These are phyloP conservation scores for Drosophila atripex DNA, from an alignment of 2,888 invertebrate species.

Conservation along the genomic window DNA sequence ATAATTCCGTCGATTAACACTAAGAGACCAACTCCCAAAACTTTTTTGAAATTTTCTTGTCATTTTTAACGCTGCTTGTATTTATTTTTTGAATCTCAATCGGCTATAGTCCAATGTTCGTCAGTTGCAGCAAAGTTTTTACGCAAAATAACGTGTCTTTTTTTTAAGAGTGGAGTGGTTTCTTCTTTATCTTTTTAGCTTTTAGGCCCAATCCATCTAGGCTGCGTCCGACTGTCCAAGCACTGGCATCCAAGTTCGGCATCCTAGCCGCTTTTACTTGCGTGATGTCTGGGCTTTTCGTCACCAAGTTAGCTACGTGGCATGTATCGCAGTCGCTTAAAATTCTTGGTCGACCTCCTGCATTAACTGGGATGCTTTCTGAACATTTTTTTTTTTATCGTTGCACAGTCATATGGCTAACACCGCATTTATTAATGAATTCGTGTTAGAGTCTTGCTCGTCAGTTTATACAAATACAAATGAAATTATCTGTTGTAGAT, in stretches of 20 bases:
- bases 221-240: too few relatives aligned
- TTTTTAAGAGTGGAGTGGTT: background rate
- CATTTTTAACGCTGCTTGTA: background rate
- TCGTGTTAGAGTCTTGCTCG: too few relatives aligned
- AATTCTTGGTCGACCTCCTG: constrained; percentile 12
- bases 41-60: too few relatives aligned
- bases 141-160: too few relatives aligned
- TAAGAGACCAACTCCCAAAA: too few relatives aligned
- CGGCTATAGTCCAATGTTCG: background rate
- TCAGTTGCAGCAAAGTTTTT: background rate
- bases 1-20: too few relatives aligned
- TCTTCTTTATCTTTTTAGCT: background rate
- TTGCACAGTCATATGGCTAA: too few relatives aligned
- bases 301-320: constrained; percentile 14
- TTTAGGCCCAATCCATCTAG: background rate
- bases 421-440: too few relatives aligned
- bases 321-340: constrained; percentile 12
- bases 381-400: constrained; percentile 4
- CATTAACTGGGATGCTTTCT: constrained; percentile 7
- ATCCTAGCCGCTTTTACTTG: constrained; percentile 5
- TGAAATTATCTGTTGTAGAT: too few relatives aligned
- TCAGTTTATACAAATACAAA: too few relatives aligned
- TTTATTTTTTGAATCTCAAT: background rate
- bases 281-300: background rate
- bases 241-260: background rate